Evolutionary conservation across 92 coral and sea anemone genomes (phyloP).

Genomic region (Ricordea florida): DNA sequence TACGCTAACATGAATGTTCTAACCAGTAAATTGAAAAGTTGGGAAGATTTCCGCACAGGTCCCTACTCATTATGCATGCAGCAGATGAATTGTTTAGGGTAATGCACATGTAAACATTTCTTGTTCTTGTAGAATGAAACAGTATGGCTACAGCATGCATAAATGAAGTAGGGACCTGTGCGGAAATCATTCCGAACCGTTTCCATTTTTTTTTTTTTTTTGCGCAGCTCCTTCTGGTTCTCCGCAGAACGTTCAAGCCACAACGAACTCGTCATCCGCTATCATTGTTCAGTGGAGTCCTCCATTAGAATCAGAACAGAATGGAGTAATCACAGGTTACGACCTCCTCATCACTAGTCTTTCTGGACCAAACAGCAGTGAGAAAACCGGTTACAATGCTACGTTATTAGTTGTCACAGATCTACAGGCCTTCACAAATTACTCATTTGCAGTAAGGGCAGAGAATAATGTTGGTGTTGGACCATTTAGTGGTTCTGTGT

Average conservation of each 20-base stretch:
- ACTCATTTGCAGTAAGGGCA: constrained; percentile 62
- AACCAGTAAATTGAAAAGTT: background rate
- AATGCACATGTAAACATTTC: too few species aligned
- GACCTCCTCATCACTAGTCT: background rate
- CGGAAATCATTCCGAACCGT: too few species aligned
- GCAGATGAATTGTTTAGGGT: too few species aligned
- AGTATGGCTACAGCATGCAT: too few species aligned
- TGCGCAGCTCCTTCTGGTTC: constrained; percentile 66
- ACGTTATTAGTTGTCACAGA: constrained; percentile 27
- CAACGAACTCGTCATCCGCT: constrained; percentile 52
- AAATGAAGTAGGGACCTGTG: too few species aligned
- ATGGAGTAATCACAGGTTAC: constrained; percentile 63
- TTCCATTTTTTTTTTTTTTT: too few species aligned
- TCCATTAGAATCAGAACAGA: constrained; percentile 32
- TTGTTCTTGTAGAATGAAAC: too few species aligned
- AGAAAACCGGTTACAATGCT: constrained; percentile 21
- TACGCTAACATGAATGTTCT: too few species aligned
- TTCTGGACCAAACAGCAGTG: background rate
- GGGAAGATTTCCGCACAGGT: too few species aligned
- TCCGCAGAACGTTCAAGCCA: constrained; percentile 53
- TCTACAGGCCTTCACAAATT: constrained; percentile 64
- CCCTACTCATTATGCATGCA: too few species aligned
- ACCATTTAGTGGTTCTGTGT: constrained; percentile 46
- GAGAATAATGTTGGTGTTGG: constrained; percentile 69
- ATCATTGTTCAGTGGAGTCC: constrained; percentile 67